phyloP scores from a whole-genome alignment of 2,888 invertebrate species.

The Phyto melanocephala region DNA sequence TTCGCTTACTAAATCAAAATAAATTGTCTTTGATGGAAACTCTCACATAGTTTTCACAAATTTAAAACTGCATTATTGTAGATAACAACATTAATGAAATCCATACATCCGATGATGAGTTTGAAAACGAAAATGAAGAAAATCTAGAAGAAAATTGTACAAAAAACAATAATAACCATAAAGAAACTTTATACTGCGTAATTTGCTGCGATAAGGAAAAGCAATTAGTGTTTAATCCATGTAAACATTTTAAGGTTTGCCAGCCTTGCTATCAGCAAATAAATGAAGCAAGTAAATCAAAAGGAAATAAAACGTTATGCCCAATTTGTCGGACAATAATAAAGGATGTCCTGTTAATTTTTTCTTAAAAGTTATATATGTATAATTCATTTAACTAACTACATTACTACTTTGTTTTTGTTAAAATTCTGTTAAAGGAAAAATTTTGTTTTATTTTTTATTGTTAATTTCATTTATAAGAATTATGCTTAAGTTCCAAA shows the following conservation, averaged over 20 bases:
- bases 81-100: slow-evolving; percentile 20
- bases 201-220: slow-evolving; percentile 34
- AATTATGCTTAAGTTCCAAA: too few relatives aligned
- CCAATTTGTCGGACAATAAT: slow-evolving; percentile 15
- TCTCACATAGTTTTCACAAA: slow-evolving; percentile 13
- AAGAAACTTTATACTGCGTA: slow-evolving; percentile 13
- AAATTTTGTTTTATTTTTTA: too few relatives aligned
- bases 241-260: slow-evolving; percentile 34
- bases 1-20: slow-evolving; percentile 16
- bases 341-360: slow-evolving; percentile 5
- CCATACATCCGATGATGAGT: slow-evolving; percentile 1
- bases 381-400: too few relatives aligned
- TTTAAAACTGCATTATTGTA: slow-evolving; percentile 15
- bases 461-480: too few relatives aligned
- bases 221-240: too few relatives aligned
- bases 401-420: too few relatives aligned
- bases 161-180: not conserved
- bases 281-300: slow-evolving; percentile 22
- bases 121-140: not conserved
- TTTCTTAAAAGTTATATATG: too few relatives aligned
- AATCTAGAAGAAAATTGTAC: not conserved
- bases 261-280: slow-evolving; percentile 33
- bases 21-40: slow-evolving; percentile 21
- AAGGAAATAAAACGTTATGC: slow-evolving; percentile 9
- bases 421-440: too few relatives aligned